Evolutionary conservation across 2,888 invertebrate species (phyloP).

Genomic region (Galerucella pusilla): DNA sequence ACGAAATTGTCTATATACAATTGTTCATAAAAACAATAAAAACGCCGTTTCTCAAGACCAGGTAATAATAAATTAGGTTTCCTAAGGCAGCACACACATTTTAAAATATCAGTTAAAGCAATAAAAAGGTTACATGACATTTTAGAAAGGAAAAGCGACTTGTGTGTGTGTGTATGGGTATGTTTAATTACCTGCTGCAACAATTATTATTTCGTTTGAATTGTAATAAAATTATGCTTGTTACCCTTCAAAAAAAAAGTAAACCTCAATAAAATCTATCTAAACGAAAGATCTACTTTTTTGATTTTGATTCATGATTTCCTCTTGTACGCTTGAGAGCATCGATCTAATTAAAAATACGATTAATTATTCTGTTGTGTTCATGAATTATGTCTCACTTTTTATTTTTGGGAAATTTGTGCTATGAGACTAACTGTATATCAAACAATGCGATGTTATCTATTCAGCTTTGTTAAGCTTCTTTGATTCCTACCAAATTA

Average conservation of each 20-base stretch:
- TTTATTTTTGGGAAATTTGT: slow-evolving; percentile 48
- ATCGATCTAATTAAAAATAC: slow-evolving; percentile 56
- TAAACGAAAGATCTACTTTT: slow-evolving; percentile 46
- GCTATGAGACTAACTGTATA: slow-evolving; percentile 33
- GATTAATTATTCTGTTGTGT: slow-evolving; percentile 49
- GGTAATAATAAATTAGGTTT: slow-evolving; percentile 50
- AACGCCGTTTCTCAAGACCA: slow-evolving; percentile 50
- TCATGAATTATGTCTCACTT: slow-evolving; percentile 48
- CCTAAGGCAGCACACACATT: slow-evolving; percentile 41
- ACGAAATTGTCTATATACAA: slow-evolving; percentile 49
- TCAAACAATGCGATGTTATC: slow-evolving; percentile 41
- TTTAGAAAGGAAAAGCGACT: slow-evolving; percentile 20
- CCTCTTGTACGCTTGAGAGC: slow-evolving; percentile 56
- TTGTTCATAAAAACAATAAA: slow-evolving; percentile 54
- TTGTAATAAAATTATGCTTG: neutral
- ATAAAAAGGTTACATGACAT: slow-evolving; percentile 37
- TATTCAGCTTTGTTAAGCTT: slow-evolving; percentile 29
- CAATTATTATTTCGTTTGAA: neutral
- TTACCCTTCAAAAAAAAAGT: slow-evolving; percentile 27
- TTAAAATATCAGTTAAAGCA: slow-evolving; percentile 43
- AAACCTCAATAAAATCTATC: slow-evolving; percentile 46
- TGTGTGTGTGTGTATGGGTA: neutral
- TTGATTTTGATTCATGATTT: slow-evolving; percentile 57
- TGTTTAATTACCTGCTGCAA: slow-evolving; percentile 12
- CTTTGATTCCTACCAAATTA: slow-evolving; percentile 34